Evolutionary conservation across 2,888 invertebrate species (phyloP).

Genomic region (Apantesis nais): DNA sequence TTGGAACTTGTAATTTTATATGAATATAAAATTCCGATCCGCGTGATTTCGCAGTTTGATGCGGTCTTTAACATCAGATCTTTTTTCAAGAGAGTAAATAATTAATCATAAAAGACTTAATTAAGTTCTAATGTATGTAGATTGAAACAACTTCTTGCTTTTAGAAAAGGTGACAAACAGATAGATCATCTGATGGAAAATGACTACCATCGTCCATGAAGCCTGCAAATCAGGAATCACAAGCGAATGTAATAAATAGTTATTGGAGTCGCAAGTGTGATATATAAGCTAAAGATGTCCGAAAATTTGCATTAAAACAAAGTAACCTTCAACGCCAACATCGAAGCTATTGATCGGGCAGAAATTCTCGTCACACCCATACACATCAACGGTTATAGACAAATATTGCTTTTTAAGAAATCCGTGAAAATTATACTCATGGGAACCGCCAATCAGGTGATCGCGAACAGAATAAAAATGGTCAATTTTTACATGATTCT

Average conservation of each 20-base stretch:
- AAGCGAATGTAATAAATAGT: not conserved
- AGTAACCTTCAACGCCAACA: constrained; percentile 33
- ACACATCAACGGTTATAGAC: constrained; percentile 54
- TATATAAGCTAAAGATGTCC: constrained; percentile 23
- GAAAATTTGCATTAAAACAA: constrained; percentile 39
- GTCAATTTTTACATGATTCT: constrained; percentile 82
- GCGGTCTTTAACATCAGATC: not conserved
- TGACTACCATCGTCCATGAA: no score
- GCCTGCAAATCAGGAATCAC: no score
- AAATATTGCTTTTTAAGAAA: constrained; percentile 64
- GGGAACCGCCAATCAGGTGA: constrained; percentile 81
- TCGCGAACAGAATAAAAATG: constrained; percentile 81
- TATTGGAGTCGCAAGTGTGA: not conserved
- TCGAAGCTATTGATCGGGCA: constrained; percentile 28
- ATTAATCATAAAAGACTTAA: no score
- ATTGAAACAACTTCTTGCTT: no score
- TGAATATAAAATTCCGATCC: not conserved
- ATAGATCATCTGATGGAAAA: no score
- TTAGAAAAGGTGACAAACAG: no score
- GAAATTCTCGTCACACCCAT: constrained; percentile 39
- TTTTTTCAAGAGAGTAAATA: not conserved
- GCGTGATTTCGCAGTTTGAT: no score
- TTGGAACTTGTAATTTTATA: no score
- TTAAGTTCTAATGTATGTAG: no score
- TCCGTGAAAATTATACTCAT: constrained; percentile 82